Evolutionary conservation across 2,797 vertebrate species (phyloP), one percentile per base, ranked within the genome.

Genomic region (Jordanella pulchra): DNA sequence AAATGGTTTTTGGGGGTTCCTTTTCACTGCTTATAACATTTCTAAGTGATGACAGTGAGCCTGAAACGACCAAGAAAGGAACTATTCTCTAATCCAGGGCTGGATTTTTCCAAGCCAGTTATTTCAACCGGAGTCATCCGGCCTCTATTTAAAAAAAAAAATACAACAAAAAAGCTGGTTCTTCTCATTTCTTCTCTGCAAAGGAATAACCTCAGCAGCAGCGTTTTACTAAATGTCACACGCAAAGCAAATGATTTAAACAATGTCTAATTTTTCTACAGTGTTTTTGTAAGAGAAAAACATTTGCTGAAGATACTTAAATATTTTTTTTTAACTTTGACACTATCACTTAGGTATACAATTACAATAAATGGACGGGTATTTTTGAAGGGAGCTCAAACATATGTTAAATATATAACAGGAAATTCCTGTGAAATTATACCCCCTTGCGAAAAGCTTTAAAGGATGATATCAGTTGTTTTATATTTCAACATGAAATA

Each of bases 11-110:
- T 67, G 27, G 67, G 27, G 73, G 64, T 50, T 79, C 28, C 1
- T 12, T 68, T 72, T 35, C 11, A 45, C 48, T 23, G 28, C 23
- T 32, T 77, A 25, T 70, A 55, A 71, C 47, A 21, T 51, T 77
- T 68, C 25, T 58, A 78, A 82, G 73, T 74, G 28, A 75, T 67
- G 75, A 72, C 72, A 82, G 72, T 61, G 64, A 28, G 14, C 42
- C 45, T 51, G 3, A 73, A 64, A 44, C 45, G 32, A 58, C 65
- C 25, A 15, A 54, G 0, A 66, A 35, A 77, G 53, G 35, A 28
- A 56, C 73, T 39, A 63, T 47, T 13, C 23, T 73, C 51, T 65
- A 18, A 58, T 18, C 32, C 17, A 7, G 32, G 60, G 32, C 67
- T 13, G 30, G 65, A 35, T 14, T 7, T 56, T 71, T 65, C 39